Base-by-base conservation (phyloP, 2,888 invertebrate genomes). In the Dascillus cervinus region DNA sequence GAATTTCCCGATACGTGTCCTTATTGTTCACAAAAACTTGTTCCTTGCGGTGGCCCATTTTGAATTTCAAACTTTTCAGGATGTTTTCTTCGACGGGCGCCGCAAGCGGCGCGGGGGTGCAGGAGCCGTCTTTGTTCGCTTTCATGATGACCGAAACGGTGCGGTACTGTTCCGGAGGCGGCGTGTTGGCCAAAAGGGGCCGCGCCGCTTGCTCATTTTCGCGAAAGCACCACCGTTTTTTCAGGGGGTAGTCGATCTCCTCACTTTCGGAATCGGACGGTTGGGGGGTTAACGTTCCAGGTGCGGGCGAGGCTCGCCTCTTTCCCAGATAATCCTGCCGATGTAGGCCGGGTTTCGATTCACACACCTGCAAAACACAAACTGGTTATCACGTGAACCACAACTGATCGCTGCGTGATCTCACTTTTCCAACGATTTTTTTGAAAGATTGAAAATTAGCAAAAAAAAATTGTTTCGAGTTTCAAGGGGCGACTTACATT, bases 101-200 rank as follows among this genome's bases (percentile, higher is more conserved):
- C 3, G 26, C 12, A 12, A 41, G 23, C 12, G 64, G 60, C 22
- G 63, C 64, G 12, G 59, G 63, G 47, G 69, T 70, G 34, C 47
- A 51, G 17, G 82, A 80, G 22, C 88, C 89, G 55, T 86, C 82
- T 41, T 82, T 81, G 60, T 82, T 81, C 4, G 84, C 88, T 46
- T 77, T 77, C 85, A 88, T 89, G 47, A 90, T 90, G 44, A 91
- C 90, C 6, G 88, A 87, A 14, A 79, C 70, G 29, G 75, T 65
- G 27, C 60, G 51, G 21, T 44, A 39, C 11, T 32, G 29, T 22
- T 38, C 32, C 19, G 31, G 34, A 14, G 39, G 31, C 13, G 42
- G 20, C 38, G 74, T 73, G 46, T 72, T 71, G 44, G 69, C 66
- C 39, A 73, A 62, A 33, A 75, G 62, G 43, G 70, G 59, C 37